Evolutionary conservation across 2,113 vertebrate species (phyloP).

Genomic region (Loxodonta africana): DNA sequence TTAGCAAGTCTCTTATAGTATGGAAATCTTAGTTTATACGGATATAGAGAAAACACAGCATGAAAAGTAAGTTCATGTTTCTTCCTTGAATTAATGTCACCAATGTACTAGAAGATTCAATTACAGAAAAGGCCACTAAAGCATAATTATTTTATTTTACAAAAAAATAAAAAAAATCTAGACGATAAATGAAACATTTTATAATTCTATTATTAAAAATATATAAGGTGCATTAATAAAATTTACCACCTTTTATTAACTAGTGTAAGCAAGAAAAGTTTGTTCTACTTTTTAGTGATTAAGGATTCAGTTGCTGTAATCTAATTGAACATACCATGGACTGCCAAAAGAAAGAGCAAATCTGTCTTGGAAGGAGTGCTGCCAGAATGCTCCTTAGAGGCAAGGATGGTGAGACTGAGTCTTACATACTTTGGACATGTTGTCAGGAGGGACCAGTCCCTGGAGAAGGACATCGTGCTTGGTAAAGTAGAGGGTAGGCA

Average conservation of each 20-base stretch:
- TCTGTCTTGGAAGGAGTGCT: no score
- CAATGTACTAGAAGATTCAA: background rate
- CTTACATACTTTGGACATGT: no score
- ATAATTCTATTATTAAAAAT: slow-evolving; percentile 28
- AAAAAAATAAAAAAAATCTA: slow-evolving; percentile 23
- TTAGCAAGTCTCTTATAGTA: background rate
- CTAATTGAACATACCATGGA: background rate
- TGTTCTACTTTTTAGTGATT: slow-evolving; percentile 42
- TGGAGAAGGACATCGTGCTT: no score
- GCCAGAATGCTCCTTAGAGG: no score
- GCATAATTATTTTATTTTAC: slow-evolving; percentile 38
- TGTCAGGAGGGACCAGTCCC: no score
- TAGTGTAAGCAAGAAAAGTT: slow-evolving; percentile 52
- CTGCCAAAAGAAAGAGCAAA: no score
- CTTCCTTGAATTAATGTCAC: slow-evolving; percentile 10
- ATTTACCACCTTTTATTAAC: slow-evolving; percentile 24
- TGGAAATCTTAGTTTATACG: background rate
- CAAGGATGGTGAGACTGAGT: no score
- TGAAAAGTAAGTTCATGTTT: background rate
- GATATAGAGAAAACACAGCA: background rate
- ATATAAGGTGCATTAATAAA: slow-evolving; percentile 47
- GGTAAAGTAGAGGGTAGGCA: no score
- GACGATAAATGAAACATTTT: slow-evolving; percentile 59
- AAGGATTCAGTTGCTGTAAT: slow-evolving; percentile 28
- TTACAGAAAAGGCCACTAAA: slow-evolving; percentile 39